Evolutionary conservation across 2,888 invertebrate genomes (phyloP).

Genomic region (Caenorhabditis imperialis): DNA sequence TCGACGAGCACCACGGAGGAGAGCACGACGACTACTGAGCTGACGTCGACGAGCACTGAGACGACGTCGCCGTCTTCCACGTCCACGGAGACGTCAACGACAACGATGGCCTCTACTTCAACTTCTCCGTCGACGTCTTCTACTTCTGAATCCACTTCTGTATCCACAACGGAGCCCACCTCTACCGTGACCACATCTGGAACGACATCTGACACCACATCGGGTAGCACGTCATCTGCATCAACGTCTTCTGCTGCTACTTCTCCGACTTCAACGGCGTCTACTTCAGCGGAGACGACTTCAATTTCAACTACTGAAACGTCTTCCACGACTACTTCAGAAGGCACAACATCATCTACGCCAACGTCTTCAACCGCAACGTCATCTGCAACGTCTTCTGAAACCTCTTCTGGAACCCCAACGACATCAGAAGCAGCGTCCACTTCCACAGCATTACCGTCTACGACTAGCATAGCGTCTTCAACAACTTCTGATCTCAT

Average conservation of each 20-base stretch:
- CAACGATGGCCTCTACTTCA: background rate
- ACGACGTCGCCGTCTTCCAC: constrained; percentile 1
- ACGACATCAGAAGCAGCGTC: background rate
- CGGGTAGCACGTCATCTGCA: too few relatives aligned
- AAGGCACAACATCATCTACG: background rate
- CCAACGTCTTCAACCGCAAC: background rate
- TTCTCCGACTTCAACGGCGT: background rate
- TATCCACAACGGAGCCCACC: constrained; percentile 4
- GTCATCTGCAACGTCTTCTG: background rate
- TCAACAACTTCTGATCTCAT: background rate
- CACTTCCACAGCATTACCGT: background rate
- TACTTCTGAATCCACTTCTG: background rate
- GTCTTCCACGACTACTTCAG: background rate
- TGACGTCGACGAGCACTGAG: constrained; percentile 5
- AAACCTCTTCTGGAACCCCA: too few relatives aligned
- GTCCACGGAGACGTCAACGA: background rate
- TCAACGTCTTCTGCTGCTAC: background rate
- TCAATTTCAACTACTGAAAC: background rate
- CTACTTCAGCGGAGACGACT: constrained; percentile 1
- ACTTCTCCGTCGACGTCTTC: constrained; percentile 5
- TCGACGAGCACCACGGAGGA: constrained; percentile 20
- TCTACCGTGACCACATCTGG: constrained; percentile 6
- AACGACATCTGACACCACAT: background rate
- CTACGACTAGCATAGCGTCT: too few relatives aligned
- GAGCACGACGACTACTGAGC: constrained; percentile 3